A percentile compares a stretch with the other conserved stretches of the same genome.
Evolutionary conservation across 1,140 invertebrate genomes (phyloP).

Genomic region (Phenacoccus solenopsis): DNA sequence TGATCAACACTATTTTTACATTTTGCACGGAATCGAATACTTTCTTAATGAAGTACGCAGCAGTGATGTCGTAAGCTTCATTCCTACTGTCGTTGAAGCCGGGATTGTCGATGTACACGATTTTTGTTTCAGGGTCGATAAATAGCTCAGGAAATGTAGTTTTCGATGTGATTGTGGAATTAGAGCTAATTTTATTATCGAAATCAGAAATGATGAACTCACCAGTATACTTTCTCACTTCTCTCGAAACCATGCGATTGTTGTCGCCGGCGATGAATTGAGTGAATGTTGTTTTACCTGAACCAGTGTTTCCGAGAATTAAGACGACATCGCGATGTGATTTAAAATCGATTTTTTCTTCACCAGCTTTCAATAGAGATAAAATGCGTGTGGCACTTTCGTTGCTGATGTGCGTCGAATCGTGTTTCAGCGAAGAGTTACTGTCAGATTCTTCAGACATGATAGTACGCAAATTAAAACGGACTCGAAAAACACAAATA

Average conservation of each 20-base stretch:
- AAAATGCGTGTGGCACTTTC: not conserved
- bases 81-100: slow-evolving; percentile 26
- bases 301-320: slow-evolving; percentile 25
- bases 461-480: too few species aligned
- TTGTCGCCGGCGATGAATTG: slow-evolving; percentile 23
- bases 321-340: slow-evolving; percentile 21
- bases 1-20: slow-evolving; percentile 24
- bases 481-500: too few species aligned
- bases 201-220: slow-evolving; percentile 16
- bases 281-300: slow-evolving; percentile 25
- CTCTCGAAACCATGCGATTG: not conserved
- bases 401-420: not conserved
- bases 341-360: not conserved
- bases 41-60: slow-evolving; percentile 24
- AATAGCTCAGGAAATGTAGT: not conserved
- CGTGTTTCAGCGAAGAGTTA: too few species aligned
- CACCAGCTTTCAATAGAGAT: not conserved
- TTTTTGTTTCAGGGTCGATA: slow-evolving; percentile 18
- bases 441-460: too few species aligned
- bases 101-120: slow-evolving; percentile 24
- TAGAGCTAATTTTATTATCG: not conserved
- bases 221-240: not conserved
- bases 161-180: not conserved
- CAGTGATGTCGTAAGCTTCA: slow-evolving; percentile 23
- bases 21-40: slow-evolving; percentile 19